Base-by-base conservation (phyloP, 2,113 vertebrate species). In the Melospiza georgiana region DNA sequence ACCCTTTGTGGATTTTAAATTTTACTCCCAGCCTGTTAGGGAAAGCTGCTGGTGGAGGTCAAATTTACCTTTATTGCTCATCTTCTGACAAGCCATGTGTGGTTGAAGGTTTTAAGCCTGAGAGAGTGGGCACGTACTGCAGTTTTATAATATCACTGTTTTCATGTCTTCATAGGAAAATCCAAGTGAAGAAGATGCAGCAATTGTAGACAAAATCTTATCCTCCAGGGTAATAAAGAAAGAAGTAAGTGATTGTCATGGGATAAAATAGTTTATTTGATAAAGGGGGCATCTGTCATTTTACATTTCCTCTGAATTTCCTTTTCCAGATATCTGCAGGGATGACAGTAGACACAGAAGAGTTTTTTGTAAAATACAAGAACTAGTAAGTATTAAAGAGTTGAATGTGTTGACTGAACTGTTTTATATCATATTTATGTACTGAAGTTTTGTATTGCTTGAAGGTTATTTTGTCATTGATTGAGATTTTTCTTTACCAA, bases 341-440 rank as follows among this genome's bases (percentile, higher is more conserved):
- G 79, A 98, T 99, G 63, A 94, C 99, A 89, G 98, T 99, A 51
- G 99, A 99, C 97, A 97, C 97, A 79, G 99, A 99, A 96, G 99
- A 99, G 97, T 99, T 98, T 97, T 99, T 98, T 98, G 99, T 99
- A 49, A 99, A 99, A 97, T 99, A 99, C 97, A 99, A 99, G 98
- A 99, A 99, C 97, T 99, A 99, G 99, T 99, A 98, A 99, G 99
- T 98, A 97, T 59, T 76, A 14, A 69, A 63, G 67, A 54, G 20
- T 43, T 90, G 20, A 6, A 46, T 20, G 13, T 75, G 22, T 52
- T 67, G 30, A 21, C n/a, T 80, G 27, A 91, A 69, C 35, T 43
- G 1, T 15, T 37, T 49, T 68, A 7, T 62, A 33, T 10, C 3
- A 1, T 68, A 9, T 54, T 82, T 7, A 22, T 33, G 10, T 81